Conservation (phyloP, 2,888 invertebrate species). For the Clunio marinus region DNA sequence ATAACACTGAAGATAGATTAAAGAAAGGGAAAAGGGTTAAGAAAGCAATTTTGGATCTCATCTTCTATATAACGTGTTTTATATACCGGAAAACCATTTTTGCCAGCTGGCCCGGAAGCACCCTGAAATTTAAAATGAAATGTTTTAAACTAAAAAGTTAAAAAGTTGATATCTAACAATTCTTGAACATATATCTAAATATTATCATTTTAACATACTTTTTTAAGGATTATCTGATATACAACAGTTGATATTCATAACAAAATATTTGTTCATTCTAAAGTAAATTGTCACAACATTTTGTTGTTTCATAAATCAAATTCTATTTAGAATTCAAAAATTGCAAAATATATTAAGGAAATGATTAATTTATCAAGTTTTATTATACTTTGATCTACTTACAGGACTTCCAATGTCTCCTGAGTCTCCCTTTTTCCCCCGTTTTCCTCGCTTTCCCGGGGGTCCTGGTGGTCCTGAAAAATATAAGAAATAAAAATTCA, state of each 20-base stretch:
- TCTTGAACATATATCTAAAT: too few species aligned
- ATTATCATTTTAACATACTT: too few species aligned
- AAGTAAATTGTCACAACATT: too few species aligned
- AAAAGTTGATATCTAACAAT: too few species aligned
- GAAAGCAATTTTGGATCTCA: constrained; percentile 2
- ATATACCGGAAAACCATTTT: constrained; percentile 85
- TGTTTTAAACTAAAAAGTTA: constrained; percentile 45
- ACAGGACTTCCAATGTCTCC: constrained; percentile 78
- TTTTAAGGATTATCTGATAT: too few species aligned
- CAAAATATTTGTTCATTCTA: too few species aligned
- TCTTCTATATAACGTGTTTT: neutral
- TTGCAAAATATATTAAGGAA: too few species aligned
- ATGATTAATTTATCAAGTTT: too few species aligned
- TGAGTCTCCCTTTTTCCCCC: constrained; percentile 82
- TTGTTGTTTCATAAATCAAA: too few species aligned
- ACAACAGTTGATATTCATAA: too few species aligned
- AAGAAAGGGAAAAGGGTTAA: neutral
- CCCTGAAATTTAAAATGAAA: constrained; percentile 56
- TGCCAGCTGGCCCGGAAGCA: constrained; percentile 73
- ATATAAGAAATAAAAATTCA: neutral
- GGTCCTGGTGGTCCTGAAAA: constrained; percentile 57
- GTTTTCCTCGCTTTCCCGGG: constrained; percentile 81
- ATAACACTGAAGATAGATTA: neutral
- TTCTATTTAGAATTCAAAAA: too few species aligned
- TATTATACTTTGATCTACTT: too few species aligned